Evolutionary conservation across 2,113 vertebrate species (phyloP), one percentile per base, ranked within the genome.

Genomic region (Callopanchax toddi): DNA sequence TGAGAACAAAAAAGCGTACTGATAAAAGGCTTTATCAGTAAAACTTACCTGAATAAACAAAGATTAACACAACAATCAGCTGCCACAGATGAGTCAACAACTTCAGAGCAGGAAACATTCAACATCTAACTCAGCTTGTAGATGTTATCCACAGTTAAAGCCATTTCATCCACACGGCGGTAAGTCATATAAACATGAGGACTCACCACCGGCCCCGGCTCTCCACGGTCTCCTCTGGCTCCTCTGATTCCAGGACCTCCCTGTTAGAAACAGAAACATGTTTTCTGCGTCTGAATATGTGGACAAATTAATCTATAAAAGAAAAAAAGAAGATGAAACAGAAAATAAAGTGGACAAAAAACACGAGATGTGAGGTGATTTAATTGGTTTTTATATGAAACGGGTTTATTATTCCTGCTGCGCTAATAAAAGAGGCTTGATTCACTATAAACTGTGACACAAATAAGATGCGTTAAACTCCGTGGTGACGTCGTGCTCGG

Each of bases 241-340:
- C 97, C 97, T 91, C 97, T 89, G 86, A 96, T 92, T 39, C 97
- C 97, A 7, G 94, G 91, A 49, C 96, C 94, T 65, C 97, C 97
- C 97, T 99, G 89, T 69, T 59, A 10, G 18, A 70, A 8, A 66
- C 45, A 16, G 48, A 50, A 61, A 8, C 8, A 18, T 11, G 11
- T n/a, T n/a, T n/a, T n/a, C n/a, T n/a, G n/a, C n/a, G n/a, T n/a
- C n/a, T n/a, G n/a, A n/a, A n/a, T n/a, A n/a, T n/a, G n/a, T n/a
- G n/a, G n/a, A n/a, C n/a, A n/a, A n/a, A n/a, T n/a, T n/a, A n/a
- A n/a, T n/a, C n/a, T n/a, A n/a, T n/a, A n/a, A n/a, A n/a, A n/a
- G n/a, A 32, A 32, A 32, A 32, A 32, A 32, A 8, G 8, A 32
- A 32, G 8, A 32, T 32, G 29, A 32, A 32, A 32, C 4, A 32